Conservation (phyloP, 2,888 invertebrate species). For the Perizoma affinitatum region DNA sequence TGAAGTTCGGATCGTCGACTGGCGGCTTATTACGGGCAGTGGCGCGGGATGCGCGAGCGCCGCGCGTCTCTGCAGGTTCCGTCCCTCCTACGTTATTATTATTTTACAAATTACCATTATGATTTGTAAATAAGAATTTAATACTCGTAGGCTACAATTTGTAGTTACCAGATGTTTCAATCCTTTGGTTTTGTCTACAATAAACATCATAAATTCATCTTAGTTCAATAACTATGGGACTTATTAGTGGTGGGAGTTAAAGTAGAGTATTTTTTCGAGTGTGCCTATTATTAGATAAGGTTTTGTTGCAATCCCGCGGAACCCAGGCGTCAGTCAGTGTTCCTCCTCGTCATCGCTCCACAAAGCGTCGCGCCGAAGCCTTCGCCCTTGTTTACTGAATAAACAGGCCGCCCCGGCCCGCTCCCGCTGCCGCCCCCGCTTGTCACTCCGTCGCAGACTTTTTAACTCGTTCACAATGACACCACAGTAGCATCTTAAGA, state of each 20-base stretch:
- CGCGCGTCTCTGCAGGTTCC: constrained; percentile 36
- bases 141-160: no score
- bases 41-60: constrained; percentile 16
- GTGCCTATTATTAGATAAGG: background rate
- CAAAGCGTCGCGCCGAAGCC: constrained; percentile 53
- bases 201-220: no score
- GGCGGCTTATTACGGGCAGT: constrained; percentile 52
- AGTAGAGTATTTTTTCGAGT: no score
- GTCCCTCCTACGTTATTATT: constrained; percentile 30
- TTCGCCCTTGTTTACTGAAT: constrained; percentile 69
- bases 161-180: background rate
- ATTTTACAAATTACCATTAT: background rate
- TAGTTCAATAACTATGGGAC: background rate
- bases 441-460: constrained; percentile 17
- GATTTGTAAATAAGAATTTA: no score
- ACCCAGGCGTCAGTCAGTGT: constrained; percentile 1
- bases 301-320: constrained; percentile 1
- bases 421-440: constrained; percentile 34
- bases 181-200: background rate
- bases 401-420: constrained; percentile 58
- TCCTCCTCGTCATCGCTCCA: constrained; percentile 57
- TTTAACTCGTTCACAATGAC: constrained; percentile 22
- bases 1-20: constrained; percentile 50
- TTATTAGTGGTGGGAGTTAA: no score
- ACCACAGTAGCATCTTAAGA: constrained; percentile 29